These are phyloP conservation scores for Aporophyla lueneburgensis DNA, from an alignment of 2,888 invertebrate species.

Conservation along the genomic window DNA sequence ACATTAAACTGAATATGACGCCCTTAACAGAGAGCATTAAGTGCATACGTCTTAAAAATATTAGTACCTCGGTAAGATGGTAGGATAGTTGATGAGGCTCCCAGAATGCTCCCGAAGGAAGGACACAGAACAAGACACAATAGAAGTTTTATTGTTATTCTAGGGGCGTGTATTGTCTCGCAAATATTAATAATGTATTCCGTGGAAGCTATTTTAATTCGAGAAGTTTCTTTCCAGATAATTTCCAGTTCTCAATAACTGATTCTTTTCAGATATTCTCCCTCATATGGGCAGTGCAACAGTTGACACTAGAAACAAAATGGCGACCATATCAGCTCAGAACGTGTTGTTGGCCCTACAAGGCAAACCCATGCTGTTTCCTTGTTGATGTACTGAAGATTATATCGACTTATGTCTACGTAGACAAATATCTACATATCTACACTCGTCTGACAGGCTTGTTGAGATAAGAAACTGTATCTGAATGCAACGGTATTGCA, in stretches of 20 bases:
- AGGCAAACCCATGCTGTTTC: conserved; percentile 89
- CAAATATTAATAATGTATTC: background rate
- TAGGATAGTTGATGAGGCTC: background rate
- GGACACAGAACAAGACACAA: no score
- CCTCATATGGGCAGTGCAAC: conserved; percentile 97
- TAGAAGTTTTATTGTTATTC: no score
- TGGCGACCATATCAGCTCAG: conserved; percentile 94
- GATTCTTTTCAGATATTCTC: conserved; percentile 91
- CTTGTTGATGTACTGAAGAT: conserved; percentile 59
- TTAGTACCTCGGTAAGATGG: background rate
- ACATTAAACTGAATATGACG: no score
- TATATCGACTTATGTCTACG: background rate
- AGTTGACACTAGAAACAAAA: conserved; percentile 92
- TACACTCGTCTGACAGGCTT: background rate
- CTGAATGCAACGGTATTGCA: background rate
- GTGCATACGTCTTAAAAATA: background rate
- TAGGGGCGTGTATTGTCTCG: no score
- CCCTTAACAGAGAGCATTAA: no score
- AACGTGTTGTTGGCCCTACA: conserved; percentile 94
- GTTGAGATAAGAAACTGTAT: conserved; percentile 8
- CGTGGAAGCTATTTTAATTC: background rate
- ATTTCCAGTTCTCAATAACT: background rate
- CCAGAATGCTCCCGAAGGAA: no score
- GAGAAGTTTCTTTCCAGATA: background rate
- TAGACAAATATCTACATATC: background rate